A percentile compares a stretch with the other conserved stretches of the same genome.
Conservation (phyloP, 2,888 invertebrate genomes). For the Rotaria macrura region DNA sequence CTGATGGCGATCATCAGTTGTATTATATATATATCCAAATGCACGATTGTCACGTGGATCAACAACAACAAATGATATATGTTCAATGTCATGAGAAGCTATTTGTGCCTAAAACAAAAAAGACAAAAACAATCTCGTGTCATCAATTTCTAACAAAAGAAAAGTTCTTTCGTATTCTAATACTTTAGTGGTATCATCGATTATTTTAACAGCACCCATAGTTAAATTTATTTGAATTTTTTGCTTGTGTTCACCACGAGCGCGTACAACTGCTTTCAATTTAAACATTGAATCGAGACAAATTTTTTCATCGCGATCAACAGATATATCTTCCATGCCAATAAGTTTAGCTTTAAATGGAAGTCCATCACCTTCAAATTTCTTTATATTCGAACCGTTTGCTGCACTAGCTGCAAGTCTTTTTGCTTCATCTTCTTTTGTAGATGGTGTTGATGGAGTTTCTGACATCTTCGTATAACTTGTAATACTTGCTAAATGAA, state of each 20-base stretch:
- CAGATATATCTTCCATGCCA: conserved; percentile 68
- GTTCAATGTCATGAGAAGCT: conserved; percentile 75
- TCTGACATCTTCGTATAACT: too few relatives aligned
- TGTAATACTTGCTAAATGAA: too few relatives aligned
- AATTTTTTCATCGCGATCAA: conserved; percentile 91
- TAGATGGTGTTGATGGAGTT: too few relatives aligned
- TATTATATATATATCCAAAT: conserved; percentile 94
- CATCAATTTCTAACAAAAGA: too few relatives aligned
- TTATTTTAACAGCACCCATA: conserved; percentile 79
- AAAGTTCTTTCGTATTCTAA: conserved; percentile 41
- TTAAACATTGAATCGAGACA: conserved; percentile 88
- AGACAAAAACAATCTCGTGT: not conserved
- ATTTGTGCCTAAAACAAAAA: not conserved
- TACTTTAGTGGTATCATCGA: conserved; percentile 86
- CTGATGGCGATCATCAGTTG: conserved; percentile 76
- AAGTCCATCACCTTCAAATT: conserved; percentile 5
- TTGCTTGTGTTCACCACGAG: conserved; percentile 92
- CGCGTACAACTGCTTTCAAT: conserved; percentile 72
- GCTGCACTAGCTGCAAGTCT: too few relatives aligned
- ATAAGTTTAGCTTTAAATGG: not conserved
- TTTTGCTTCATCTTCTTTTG: too few relatives aligned
- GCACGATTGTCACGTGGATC: conserved; percentile 93
- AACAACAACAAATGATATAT: conserved; percentile 95
- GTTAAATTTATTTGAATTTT: conserved; percentile 87
- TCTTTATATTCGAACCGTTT: not conserved